Evolutionary conservation across 2,888 invertebrate species (phyloP).

Genomic region (Cenopis cana): DNA sequence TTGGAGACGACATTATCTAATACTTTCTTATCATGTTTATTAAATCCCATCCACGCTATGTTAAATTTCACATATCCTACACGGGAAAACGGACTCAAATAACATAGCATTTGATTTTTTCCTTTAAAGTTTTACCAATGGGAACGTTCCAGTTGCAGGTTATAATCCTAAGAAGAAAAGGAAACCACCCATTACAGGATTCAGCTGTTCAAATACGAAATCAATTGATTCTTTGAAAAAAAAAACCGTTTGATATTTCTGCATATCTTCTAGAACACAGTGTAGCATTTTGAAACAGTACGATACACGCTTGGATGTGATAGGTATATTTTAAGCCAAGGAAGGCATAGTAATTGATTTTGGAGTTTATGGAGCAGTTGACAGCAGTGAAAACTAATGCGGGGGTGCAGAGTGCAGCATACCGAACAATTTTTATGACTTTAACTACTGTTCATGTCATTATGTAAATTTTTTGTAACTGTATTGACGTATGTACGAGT

Average conservation of each 20-base stretch:
- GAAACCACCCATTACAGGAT: constrained; percentile 8
- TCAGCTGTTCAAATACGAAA: constrained; percentile 33
- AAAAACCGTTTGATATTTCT: constrained; percentile 11
- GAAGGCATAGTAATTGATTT: too few species aligned
- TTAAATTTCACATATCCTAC: too few species aligned
- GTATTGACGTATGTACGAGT: too few species aligned
- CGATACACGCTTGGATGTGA: too few species aligned
- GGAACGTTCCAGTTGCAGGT: background rate
- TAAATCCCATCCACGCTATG: background rate
- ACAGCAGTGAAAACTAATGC: too few species aligned
- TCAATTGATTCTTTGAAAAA: constrained; percentile 30
- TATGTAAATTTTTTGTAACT: too few species aligned
- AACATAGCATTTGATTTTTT: background rate
- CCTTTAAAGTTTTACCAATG: background rate
- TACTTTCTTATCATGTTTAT: background rate
- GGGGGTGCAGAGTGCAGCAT: too few species aligned
- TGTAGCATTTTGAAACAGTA: constrained; percentile 5
- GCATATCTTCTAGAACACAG: constrained; percentile 2
- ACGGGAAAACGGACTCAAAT: background rate
- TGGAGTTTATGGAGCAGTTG: too few species aligned
- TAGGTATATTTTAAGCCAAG: too few species aligned
- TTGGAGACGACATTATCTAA: too few species aligned
- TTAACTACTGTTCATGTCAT: too few species aligned
- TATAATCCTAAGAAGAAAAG: constrained; percentile 12
- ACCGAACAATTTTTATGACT: too few species aligned